Conservation (phyloP, 2,888 invertebrate species). For the Pterobdella sp. region DNA sequence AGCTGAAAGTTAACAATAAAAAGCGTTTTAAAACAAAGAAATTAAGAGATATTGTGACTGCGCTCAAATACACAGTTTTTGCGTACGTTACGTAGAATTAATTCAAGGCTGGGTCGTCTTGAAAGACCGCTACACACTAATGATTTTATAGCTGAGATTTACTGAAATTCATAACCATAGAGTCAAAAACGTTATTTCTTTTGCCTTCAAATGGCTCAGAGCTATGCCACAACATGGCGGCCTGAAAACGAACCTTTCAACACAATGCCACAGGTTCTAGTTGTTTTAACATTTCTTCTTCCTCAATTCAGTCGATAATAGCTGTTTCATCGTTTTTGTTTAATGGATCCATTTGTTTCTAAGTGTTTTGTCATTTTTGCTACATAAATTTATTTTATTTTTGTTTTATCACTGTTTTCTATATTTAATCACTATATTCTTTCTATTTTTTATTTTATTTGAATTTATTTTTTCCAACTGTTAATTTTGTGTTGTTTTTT, state of each 20-base stretch:
- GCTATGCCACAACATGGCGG: constrained; percentile 28
- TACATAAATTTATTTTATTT: too few relatives aligned
- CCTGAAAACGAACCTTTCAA: constrained; percentile 26
- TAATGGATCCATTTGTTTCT: too few relatives aligned
- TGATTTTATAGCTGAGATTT: background rate
- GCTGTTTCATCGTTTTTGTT: too few relatives aligned
- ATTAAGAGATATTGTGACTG: background rate
- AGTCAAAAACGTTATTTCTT: background rate
- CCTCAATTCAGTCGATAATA: too few relatives aligned
- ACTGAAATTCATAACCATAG: background rate
- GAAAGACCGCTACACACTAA: background rate
- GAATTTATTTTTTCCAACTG: too few relatives aligned
- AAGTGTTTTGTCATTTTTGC: too few relatives aligned
- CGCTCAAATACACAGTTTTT: background rate
- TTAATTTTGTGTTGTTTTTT: too few relatives aligned
- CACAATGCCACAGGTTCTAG: constrained; percentile 26
- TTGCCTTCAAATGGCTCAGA: constrained; percentile 25
- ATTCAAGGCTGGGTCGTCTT: background rate
- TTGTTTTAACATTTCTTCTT: too few relatives aligned
- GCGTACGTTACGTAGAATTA: background rate
- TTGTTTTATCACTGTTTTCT: too few relatives aligned
- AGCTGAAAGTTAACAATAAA: background rate
- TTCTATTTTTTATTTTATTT: too few relatives aligned
- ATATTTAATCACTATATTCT: too few relatives aligned
- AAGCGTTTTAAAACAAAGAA: background rate